phyloP scores from a whole-genome alignment of 2,113 vertebrate genomes.

The Nicator chloris region DNA sequence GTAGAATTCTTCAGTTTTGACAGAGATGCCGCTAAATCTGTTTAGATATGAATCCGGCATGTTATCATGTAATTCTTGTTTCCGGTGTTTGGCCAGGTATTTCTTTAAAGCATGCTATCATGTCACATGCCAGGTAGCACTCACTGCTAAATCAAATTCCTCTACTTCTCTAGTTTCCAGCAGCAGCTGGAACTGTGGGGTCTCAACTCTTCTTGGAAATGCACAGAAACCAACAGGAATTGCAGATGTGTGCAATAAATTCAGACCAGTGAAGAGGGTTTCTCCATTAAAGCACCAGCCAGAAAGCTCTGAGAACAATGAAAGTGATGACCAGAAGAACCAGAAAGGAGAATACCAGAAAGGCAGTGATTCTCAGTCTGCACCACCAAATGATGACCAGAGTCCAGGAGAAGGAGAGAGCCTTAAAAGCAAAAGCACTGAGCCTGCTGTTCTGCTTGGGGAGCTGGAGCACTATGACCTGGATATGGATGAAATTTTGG shows the following conservation, averaged over 20 bases:
- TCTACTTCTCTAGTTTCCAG: slow-evolving; percentile 78
- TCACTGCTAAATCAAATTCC: background rate
- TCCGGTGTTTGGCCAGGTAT: background rate
- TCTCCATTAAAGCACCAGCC: slow-evolving; percentile 97
- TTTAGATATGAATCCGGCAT: background rate
- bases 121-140: background rate
- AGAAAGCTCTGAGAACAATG: slow-evolving; percentile 84
- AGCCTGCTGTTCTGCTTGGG: slow-evolving; percentile 74
- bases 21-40: background rate
- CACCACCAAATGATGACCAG: slow-evolving; percentile 41
- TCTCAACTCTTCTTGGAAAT: slow-evolving; percentile 78
- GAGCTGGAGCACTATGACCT: slow-evolving; percentile 97
- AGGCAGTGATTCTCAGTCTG: slow-evolving; percentile 67
- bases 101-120: background rate
- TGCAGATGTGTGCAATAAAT: slow-evolving; percentile 92
- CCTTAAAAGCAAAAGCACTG: slow-evolving; percentile 69
- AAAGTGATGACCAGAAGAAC: slow-evolving; percentile 80
- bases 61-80: background rate
- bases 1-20: background rate
- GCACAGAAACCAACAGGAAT: slow-evolving; percentile 89
- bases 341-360: slow-evolving; percentile 78
- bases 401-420: slow-evolving; percentile 60
- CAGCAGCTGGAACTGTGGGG: slow-evolving; percentile 87
- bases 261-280: slow-evolving; percentile 94
- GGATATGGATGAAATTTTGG: slow-evolving; percentile 99